Base-by-base conservation (phyloP, 2,888 invertebrate genomes). In the Morpho deidamia region DNA sequence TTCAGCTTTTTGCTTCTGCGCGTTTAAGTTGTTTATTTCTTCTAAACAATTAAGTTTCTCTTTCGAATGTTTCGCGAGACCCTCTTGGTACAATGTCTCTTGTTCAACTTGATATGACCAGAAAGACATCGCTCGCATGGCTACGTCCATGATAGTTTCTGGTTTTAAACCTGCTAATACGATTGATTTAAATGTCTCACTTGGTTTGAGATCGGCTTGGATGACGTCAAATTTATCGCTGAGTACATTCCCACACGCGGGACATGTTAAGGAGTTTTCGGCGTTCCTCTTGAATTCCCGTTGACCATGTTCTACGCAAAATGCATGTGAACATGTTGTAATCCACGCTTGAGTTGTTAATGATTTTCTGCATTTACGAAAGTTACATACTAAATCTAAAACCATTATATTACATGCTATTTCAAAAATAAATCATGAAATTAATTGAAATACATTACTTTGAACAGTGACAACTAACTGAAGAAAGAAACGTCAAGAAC, bases 61-160 rank as follows among this genome's bases (percentile, higher is more conserved):
- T 61, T 78, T 76, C 0, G 81, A 73, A 60, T 90, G 88, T 65
- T 86, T 90, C 3, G 87, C 88, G 44, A 90, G 68, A 58, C 74
- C 84, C 66, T 90, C 90, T 62, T 90, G 90, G 59, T 89, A 90
- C 54, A 85, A 66, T 2, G 90, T 88, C 62, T 90, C 90, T 66
- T 90, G 90, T 70, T 90, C 89, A 1, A 90, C 78, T 76, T 90
- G 90, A 64, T 90, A 90, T 1, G 90, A 86, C 90, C 90, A 90
- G 67, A 90, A 90, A 1, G 89, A 89, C 81, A 91, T 90, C 9
- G 91, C 90, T 58, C 91, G 75, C 85, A 88, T 90, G 49, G 90
- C 88, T 53, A 91, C 83, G 61, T 91, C 91, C 90, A 91, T 89
- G 48, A 91, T 86, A 51, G 81, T 80, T 55, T 91, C 90, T 11